Conservation (phyloP, 2,888 invertebrate genomes). For the Patella ulyssiponensis region DNA sequence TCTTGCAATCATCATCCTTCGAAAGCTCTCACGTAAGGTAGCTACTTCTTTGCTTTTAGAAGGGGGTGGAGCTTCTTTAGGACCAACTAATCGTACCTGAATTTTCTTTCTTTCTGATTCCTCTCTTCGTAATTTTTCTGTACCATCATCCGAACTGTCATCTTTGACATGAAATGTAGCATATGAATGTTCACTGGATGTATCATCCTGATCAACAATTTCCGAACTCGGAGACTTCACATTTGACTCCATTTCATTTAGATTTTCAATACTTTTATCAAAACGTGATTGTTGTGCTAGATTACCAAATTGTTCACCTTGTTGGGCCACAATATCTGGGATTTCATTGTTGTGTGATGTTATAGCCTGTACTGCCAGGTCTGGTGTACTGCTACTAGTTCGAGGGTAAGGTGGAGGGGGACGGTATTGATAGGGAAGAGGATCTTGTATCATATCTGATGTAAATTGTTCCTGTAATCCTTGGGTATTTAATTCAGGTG, state of each 20-base stretch:
- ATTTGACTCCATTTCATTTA: slow-evolving; percentile 46
- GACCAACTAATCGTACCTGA: slow-evolving; percentile 59
- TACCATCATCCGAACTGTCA: slow-evolving; percentile 53
- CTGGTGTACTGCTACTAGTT: slow-evolving; percentile 85
- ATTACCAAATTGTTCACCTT: slow-evolving; percentile 25
- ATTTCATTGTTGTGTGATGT: slow-evolving; percentile 49
- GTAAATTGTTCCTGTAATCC: slow-evolving; percentile 56
- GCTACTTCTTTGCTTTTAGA: slow-evolving; percentile 63
- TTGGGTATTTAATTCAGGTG: slow-evolving; percentile 69
- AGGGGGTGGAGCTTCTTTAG: slow-evolving; percentile 62
- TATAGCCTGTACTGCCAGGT: slow-evolving; percentile 77
- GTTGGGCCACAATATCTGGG: slow-evolving; percentile 77
- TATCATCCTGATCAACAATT: slow-evolving; percentile 50
- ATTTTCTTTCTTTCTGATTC: slow-evolving; percentile 53
- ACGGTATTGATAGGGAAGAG: slow-evolving; percentile 81
- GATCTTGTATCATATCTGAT: slow-evolving; percentile 69
- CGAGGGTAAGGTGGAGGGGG: slow-evolving; percentile 85
- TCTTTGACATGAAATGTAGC: slow-evolving; percentile 62
- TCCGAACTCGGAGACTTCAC: slow-evolving; percentile 35
- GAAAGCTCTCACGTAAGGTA: slow-evolving; percentile 61
- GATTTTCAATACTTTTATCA: slow-evolving; percentile 56
- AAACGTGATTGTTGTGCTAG: slow-evolving; percentile 49
- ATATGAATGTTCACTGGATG: slow-evolving; percentile 63
- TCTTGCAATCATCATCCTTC: slow-evolving; percentile 61
- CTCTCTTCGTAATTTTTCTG: slow-evolving; percentile 42